Conservation (phyloP, 2,888 invertebrate genomes). For the Campoletis raptor region DNA sequence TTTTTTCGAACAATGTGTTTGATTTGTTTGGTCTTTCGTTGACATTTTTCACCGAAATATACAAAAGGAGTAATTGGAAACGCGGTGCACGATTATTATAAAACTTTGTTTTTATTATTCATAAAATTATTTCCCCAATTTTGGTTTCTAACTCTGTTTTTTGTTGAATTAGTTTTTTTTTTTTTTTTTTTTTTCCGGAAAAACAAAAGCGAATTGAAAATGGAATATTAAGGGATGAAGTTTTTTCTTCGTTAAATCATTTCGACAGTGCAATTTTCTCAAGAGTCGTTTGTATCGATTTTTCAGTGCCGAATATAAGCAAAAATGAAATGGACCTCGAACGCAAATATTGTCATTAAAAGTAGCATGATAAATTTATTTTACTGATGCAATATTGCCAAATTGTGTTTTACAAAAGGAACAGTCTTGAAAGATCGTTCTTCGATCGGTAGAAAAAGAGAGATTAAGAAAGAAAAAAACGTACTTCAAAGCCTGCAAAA, state of each 20-base stretch:
- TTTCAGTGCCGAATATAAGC: no score
- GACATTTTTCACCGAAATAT: no score
- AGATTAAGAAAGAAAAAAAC: slow-evolving; percentile 33
- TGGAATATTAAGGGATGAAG: neutral
- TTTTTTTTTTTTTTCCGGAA: neutral
- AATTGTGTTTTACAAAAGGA: neutral
- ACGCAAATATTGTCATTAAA: neutral
- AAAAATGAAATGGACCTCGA: neutral
- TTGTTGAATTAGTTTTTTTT: neutral
- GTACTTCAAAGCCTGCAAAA: slow-evolving; percentile 52
- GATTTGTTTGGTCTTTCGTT: no score
- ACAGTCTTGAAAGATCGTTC: neutral
- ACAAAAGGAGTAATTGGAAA: neutral
- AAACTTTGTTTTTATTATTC: neutral
- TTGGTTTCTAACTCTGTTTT: neutral
- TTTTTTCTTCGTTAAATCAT: neutral
- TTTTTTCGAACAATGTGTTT: no score
- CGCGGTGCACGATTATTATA: no score
- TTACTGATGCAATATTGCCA: neutral
- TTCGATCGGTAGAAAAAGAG: neutral
- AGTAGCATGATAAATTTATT: neutral
- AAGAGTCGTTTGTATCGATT: neutral
- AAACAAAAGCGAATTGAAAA: neutral
- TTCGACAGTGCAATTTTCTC: neutral
- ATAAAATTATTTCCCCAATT: neutral